Evolutionary conservation across 2,888 invertebrate species (phyloP), one percentile per base, ranked within the genome.

Genomic region (Magallana nippona): DNA sequence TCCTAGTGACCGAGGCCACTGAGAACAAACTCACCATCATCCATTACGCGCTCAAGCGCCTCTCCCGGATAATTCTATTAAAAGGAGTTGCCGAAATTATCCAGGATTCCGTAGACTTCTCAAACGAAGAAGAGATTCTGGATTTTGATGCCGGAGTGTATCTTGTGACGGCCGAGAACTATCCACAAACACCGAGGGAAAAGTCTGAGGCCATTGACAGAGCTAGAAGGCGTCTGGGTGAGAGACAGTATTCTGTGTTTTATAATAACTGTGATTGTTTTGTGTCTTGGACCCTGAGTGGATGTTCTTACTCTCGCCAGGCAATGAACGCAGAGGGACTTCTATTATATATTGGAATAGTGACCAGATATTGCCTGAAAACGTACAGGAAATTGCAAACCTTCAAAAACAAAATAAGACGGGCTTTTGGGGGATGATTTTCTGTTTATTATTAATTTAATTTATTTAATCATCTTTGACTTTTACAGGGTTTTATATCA

Each of bases 211-310:
- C 71, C 10, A 32, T 71, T 8, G 32, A 27, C 5, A 22, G 71
- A 27, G 71, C 71, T 0, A 71, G 32, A 27, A 0, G 71, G 32
- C 71, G 71, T 5, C 17, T 71, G 2, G 71, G 71, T 1, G 71
- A 71, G 71, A 71, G 71, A 11, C 71, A 71, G 11, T 71, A 71
- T 15, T 71, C 32, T 2, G 71, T 71, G 13, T 71, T 71, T 13
- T 32, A 71, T 15, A 71, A 71, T 27, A 71, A 71, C 27, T 71
- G 71, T 71, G 71, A 71, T 17, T 15, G 71, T 32, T 71, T 71
- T 27, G 71, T 71, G 32, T 71, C 71, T 2, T 71, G 71, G 71
- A 71, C 71, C 32, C 27, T 71, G 1, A 2, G 10, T 1, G 71
- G 71, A 2, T 27, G 0, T 27, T 71, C 71, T 2, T 71, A 71